Evolutionary conservation across 35 echinoderm and acorn worm species (phyloP).

Genomic region (Lytechinus pictus): DNA sequence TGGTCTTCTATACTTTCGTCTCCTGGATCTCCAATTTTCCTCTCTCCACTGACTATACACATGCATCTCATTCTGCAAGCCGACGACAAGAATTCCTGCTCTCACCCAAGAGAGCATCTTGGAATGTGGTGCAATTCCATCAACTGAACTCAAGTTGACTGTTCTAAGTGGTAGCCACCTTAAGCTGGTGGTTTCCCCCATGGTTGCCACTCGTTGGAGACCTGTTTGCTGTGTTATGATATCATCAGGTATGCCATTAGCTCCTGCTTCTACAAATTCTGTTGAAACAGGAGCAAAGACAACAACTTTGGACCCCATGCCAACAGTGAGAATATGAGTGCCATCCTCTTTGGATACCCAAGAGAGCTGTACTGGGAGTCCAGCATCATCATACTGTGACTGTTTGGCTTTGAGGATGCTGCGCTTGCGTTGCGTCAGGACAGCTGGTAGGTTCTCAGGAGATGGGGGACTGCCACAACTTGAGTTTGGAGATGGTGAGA

Average conservation of each 20-base stretch:
- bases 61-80: conserved; percentile 97
- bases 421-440: conserved; percentile 37
- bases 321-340: conserved; percentile 88
- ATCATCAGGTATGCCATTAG: conserved; percentile 35
- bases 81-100: conserved; percentile 89
- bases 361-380: conserved; percentile 79
- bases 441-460: conserved; percentile 39
- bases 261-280: conserved; percentile 55
- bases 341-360: conserved; percentile 99
- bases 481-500: conserved; percentile 48
- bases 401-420: conserved; percentile 28
- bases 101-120: conserved; percentile 99
- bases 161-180: conserved; percentile 80
- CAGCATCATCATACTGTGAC: conserved; percentile 28
- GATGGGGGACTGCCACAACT: conserved; percentile 17
- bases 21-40: conserved; percentile 49
- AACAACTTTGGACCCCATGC: conserved; percentile 77
- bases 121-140: conserved; percentile 84
- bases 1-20: conserved; percentile 27
- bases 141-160: conserved; percentile 72
- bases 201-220: conserved; percentile 38
- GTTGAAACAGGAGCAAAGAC: conserved; percentile 77
- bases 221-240: conserved; percentile 28
- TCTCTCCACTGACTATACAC: conserved; percentile 95
- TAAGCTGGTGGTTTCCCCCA: conserved; percentile 61